Conservation (phyloP, 2,113 vertebrate species). For the Hemichromis elongatus region DNA sequence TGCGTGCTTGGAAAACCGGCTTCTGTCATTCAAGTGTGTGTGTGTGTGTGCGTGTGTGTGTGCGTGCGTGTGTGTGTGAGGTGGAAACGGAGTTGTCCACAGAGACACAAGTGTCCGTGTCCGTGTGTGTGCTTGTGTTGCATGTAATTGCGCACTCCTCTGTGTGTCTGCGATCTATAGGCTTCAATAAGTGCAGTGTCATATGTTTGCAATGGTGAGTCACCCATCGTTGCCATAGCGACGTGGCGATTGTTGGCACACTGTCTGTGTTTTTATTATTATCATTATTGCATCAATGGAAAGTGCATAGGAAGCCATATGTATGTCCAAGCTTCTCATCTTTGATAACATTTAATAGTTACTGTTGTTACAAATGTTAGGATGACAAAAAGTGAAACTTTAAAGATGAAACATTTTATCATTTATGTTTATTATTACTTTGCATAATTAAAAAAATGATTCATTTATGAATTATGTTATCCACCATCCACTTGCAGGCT, state of each 20-base stretch:
- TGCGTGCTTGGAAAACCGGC: neutral
- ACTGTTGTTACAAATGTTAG: accelerated
- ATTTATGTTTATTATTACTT: accelerated
- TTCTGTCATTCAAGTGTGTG: neutral
- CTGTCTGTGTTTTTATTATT: neutral
- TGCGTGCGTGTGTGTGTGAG: neutral
- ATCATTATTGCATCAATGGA: neutral
- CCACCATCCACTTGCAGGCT: neutral
- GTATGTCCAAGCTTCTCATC: accelerated
- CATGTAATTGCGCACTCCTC: neutral
- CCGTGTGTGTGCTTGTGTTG: accelerated
- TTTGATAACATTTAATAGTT: neutral
- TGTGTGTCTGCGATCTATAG: neutral
- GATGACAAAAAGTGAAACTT: neutral
- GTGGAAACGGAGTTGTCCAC: neutral
- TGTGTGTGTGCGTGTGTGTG: neutral
- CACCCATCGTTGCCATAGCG: constrained; percentile 29
- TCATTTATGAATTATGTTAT: neutral
- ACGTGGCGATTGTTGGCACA: constrained; percentile 6
- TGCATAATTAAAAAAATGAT: neutral
- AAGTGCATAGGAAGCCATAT: accelerated
- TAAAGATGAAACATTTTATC: neutral
- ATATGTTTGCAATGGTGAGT: constrained; percentile 28
- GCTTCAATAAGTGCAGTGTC: constrained; percentile 32
- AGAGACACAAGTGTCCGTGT: neutral